Evolutionary conservation across 35 echinoderm and acorn worm genomes (phyloP), one percentile per base, ranked within the genome.

Genomic region (Apostichopus japonicus): DNA sequence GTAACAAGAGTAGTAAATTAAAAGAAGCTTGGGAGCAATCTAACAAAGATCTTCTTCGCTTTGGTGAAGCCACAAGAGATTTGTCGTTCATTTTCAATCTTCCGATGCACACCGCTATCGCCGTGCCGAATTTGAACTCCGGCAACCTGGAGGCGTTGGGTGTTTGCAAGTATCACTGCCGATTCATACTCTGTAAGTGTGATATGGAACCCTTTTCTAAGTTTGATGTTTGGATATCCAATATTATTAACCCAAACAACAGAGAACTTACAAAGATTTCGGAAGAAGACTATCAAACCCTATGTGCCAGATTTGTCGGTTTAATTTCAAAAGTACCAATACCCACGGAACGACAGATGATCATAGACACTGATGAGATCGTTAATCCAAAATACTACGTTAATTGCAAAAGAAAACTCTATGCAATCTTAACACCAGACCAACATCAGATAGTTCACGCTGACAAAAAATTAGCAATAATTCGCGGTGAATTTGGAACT

Each of bases 1-100:
- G 80, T 9, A 84, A 14, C 23, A 84, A 84, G 52, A 16, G 23
- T 15, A 57, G 52, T 22, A 84, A 57, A 58, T 19, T 84, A 57
- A 15, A 44, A 52, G 80, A 56, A 3, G 54, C 80, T 17, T 84
- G 54, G 80, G 53, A 84, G 19, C 80, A 84, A 57, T 56, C 80
- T 19, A 8, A 21, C 16, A 84, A 53, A 56, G 80, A 84, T 16
- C 54, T 16, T 19, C 80, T 19, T 56, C 80, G 54, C 0, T 84
- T 84, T 57, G 52, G 80, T 21, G 80, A 84, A n/a, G 56, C 56
- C 2, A 84, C 80, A 8, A 57, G 80, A 84, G 80, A 84, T 84
- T 56, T 84, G 54, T 56, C 80, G 5, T 84, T 84, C 22, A 54
- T 84, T 0, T 57, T 54, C 15, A 84, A 55, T 10, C 17, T 84